Evolutionary conservation across 2,797 vertebrate species (phyloP).

Genomic region (Mus minutoides): DNA sequence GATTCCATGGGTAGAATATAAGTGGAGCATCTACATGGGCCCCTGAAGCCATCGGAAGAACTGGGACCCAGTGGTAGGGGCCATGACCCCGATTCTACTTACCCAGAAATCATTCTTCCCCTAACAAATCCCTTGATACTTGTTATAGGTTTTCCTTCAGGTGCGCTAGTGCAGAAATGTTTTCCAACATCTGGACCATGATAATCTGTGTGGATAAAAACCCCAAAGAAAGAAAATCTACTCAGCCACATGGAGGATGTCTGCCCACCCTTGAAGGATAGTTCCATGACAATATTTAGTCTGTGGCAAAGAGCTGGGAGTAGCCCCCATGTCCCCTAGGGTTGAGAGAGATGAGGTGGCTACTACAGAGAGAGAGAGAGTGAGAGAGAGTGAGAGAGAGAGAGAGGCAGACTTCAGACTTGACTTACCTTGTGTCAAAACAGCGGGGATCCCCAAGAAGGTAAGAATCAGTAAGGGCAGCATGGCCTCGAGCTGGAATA

Average conservation of each 20-base stretch:
- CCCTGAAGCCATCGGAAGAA: rapidly evolving
- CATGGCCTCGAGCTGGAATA: not conserved
- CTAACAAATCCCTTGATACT: not conserved
- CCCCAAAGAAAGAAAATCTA: not conserved
- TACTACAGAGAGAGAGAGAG: not conserved
- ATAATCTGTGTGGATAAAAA: not conserved
- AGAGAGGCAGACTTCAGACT: no score
- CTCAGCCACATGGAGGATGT: rapidly evolving
- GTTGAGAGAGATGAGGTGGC: not conserved
- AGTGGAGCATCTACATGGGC: no score
- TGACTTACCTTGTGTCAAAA: not conserved
- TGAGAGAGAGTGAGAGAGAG: no score
- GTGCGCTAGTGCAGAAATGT: not conserved
- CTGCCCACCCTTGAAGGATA: not conserved
- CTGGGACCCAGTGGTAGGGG: not conserved
- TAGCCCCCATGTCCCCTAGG: not conserved
- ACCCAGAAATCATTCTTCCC: not conserved
- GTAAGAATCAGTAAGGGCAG: slow-evolving; percentile 25
- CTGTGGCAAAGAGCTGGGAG: not conserved
- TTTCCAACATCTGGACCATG: rapidly evolving
- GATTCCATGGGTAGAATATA: not conserved
- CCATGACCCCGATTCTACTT: not conserved
- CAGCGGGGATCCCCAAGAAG: not conserved
- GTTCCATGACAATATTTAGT: not conserved
- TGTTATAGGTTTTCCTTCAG: rapidly evolving